Evolutionary conservation across 2,888 invertebrate genomes (phyloP).

Genomic region (Volucella bombylans): DNA sequence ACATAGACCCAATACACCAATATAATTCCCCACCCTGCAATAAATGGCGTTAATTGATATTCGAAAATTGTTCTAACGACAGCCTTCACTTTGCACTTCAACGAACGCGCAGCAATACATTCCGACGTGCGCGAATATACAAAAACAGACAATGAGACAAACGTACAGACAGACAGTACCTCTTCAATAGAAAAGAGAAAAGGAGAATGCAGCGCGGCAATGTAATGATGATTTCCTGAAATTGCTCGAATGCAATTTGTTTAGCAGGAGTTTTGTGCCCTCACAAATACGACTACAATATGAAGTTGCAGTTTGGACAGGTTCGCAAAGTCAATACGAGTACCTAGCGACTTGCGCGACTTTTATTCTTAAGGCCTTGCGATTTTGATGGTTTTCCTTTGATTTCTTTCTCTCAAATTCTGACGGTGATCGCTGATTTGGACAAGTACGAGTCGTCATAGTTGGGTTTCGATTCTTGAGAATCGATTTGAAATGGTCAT

Average conservation of each 20-base stretch:
- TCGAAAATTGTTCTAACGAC: conserved; percentile 70
- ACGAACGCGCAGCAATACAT: conserved; percentile 47
- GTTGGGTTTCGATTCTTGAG: conserved; percentile 45
- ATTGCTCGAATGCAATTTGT: conserved; percentile 64
- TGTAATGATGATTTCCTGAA: conserved; percentile 61
- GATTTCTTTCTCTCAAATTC: conserved; percentile 25
- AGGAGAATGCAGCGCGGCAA: not conserved
- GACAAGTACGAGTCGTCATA: conserved; percentile 2
- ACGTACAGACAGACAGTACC: not conserved
- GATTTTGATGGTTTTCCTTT: conserved; percentile 31
- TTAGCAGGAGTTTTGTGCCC: conserved; percentile 29
- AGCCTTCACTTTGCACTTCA: conserved; percentile 72
- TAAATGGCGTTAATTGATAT: conserved; percentile 73
- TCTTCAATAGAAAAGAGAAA: conserved; percentile 46
- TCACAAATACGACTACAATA: conserved; percentile 32
- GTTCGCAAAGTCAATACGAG: conserved; percentile 40
- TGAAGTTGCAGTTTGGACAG: conserved; percentile 53
- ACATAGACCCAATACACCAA: not conserved
- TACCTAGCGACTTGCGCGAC: conserved; percentile 20
- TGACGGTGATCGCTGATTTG: conserved; percentile 58
- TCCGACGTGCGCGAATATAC: conserved; percentile 26
- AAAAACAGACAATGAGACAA: not conserved
- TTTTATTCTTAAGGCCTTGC: conserved; percentile 57
- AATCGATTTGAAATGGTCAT: conserved; percentile 72
- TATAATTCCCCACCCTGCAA: conserved; percentile 12